Conservation (phyloP, 2,888 invertebrate species). For the Plebejus argus region DNA sequence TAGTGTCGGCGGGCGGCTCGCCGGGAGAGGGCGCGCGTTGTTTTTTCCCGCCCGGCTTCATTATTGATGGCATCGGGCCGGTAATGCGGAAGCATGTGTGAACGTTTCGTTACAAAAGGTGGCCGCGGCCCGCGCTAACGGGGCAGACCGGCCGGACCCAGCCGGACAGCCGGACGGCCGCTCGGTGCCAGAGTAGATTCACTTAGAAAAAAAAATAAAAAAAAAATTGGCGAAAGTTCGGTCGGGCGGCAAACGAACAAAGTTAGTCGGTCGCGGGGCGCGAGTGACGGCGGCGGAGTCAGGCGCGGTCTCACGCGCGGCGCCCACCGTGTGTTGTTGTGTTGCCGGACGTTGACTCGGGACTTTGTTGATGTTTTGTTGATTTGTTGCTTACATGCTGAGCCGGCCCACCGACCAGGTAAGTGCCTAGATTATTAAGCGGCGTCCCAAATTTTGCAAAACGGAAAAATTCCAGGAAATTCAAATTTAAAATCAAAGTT, state of each 20-base stretch:
- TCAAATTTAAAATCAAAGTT: neutral
- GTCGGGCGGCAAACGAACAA: slow-evolving; percentile 55
- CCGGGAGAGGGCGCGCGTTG: slow-evolving; percentile 78
- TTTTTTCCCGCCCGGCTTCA: slow-evolving; percentile 82
- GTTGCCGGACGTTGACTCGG: slow-evolving; percentile 67
- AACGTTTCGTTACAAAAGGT: slow-evolving; percentile 81
- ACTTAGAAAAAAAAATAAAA: slow-evolving; percentile 54
- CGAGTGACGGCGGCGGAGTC: slow-evolving; percentile 15
- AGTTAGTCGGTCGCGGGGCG: slow-evolving; percentile 43
- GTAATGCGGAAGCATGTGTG: slow-evolving; percentile 81
- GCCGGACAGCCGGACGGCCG: slow-evolving; percentile 78
- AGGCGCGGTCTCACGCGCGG: slow-evolving; percentile 57
- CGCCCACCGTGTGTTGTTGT: slow-evolving; percentile 54
- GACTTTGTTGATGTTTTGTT: slow-evolving; percentile 67
- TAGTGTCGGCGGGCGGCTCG: slow-evolving; percentile 80
- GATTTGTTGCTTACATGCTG: slow-evolving; percentile 57
- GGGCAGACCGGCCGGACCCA: slow-evolving; percentile 78
- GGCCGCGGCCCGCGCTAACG: slow-evolving; percentile 79
- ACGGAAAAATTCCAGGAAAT: neutral
- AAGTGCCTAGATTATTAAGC: slow-evolving; percentile 45
- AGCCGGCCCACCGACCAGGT: slow-evolving; percentile 56
- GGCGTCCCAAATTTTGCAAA: neutral
- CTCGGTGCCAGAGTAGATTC: slow-evolving; percentile 68
- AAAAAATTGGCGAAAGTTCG: slow-evolving; percentile 41
- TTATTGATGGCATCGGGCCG: slow-evolving; percentile 81